A percentile compares a stretch with the other conserved stretches of the same genome.
Conservation (phyloP, 2,113 vertebrate genomes). For the Ivindomyrus marchei region DNA sequence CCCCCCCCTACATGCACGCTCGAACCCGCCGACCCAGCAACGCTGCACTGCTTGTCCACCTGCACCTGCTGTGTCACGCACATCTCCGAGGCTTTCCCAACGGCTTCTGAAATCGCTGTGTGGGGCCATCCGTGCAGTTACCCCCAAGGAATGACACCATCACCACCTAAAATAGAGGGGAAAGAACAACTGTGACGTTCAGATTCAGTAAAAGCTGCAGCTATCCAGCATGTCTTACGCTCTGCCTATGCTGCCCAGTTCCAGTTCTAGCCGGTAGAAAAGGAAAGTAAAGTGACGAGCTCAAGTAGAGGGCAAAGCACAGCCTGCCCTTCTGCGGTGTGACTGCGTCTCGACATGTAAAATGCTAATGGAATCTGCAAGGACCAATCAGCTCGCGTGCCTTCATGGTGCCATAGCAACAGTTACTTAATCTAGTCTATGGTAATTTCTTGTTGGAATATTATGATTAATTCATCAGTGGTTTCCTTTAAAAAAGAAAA, state of each 20-base stretch:
- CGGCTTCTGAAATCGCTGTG: neutral
- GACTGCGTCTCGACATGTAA: neutral
- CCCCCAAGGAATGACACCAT: neutral
- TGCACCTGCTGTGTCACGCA: neutral
- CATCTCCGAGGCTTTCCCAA: neutral
- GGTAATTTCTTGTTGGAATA: neutral
- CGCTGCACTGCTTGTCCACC: neutral
- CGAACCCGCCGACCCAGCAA: neutral
- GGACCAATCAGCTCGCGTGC: neutral
- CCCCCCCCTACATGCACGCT: neutral
- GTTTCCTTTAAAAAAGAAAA: neutral
- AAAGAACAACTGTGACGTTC: neutral
- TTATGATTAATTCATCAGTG: neutral
- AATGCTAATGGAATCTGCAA: neutral
- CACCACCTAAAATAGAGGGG: neutral
- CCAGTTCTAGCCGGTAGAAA: neutral
- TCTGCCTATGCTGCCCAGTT: neutral
- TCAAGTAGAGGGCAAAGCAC: neutral
- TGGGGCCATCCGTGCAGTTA: neutral
- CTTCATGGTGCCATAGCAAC: neutral
- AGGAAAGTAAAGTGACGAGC: neutral
- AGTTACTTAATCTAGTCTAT: neutral
- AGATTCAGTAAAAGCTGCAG: neutral
- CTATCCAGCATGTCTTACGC: neutral
- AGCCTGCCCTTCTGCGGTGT: neutral